A percentile compares a stretch with the other conserved stretches of the same genome.
phyloP scores from a whole-genome alignment of 2,888 invertebrate genomes.

The Meliscaeva auricollis region DNA sequence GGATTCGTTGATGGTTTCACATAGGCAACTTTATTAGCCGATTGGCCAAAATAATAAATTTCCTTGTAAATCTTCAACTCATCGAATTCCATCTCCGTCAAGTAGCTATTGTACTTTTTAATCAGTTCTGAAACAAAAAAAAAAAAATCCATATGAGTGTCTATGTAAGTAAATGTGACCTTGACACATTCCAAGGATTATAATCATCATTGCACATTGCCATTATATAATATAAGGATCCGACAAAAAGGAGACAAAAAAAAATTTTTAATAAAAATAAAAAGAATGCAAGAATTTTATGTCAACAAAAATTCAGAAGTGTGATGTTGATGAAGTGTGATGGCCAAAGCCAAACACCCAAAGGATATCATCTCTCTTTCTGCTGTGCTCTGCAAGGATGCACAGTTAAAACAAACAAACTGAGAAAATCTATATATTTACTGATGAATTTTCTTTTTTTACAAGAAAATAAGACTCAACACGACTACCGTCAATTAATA shows the following conservation, averaged over 20 bases:
- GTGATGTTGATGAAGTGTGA: conserved; percentile 32
- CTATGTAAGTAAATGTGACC: conserved; percentile 14
- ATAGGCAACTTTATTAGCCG: conserved; percentile 91
- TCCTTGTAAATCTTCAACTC: conserved; percentile 97
- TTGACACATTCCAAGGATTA: conserved; percentile 50
- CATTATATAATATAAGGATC: neutral
- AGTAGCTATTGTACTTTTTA: conserved; percentile 91
- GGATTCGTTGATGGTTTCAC: conserved; percentile 91
- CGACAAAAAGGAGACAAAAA: neutral
- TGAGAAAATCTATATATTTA: neutral
- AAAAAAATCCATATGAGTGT: conserved; percentile 49
- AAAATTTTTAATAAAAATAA: neutral
- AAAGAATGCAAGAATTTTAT: conserved; percentile 19
- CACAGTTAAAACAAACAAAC: neutral
- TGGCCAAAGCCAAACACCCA: conserved; percentile 14
- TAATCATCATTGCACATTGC: conserved; percentile 15
- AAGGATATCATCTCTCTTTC: conserved; percentile 12
- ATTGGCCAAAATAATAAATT: conserved; percentile 96
- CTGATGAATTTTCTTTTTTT: neutral
- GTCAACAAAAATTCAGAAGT: conserved; percentile 41
- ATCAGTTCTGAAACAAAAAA: conserved; percentile 89
- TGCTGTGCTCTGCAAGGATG: too few species aligned
- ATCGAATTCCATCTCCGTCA: conserved; percentile 95
- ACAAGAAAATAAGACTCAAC: neutral
- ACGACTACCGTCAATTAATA: conserved; percentile 27